Evolutionary conservation across 1,140 invertebrate species (phyloP).

Genomic region (Goniozus legneri): DNA sequence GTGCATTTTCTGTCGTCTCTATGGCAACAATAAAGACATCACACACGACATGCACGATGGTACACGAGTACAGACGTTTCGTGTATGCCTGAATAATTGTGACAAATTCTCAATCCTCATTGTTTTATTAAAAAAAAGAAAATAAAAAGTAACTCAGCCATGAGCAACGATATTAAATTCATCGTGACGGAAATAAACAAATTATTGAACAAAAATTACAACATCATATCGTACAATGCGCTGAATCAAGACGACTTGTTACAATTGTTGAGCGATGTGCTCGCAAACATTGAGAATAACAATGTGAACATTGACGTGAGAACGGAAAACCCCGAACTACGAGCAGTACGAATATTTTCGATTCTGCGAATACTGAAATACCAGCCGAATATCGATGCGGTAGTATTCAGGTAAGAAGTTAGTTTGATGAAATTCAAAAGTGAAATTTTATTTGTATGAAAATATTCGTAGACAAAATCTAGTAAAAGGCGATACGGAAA

Average conservation of each 20-base stretch:
- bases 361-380: slow-evolving; percentile 67
- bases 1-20: no score
- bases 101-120: no score
- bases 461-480: slow-evolving; percentile 72
- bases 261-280: slow-evolving; percentile 69
- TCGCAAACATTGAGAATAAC: slow-evolving; percentile 66
- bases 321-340: slow-evolving; percentile 63
- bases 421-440: slow-evolving; percentile 11
- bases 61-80: no score
- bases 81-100: no score
- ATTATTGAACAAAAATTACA: slow-evolving; percentile 72
- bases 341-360: slow-evolving; percentile 62
- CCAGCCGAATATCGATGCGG: slow-evolving; percentile 59
- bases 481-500: slow-evolving; percentile 69
- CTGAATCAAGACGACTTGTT: slow-evolving; percentile 70
- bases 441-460: slow-evolving; percentile 1
- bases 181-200: slow-evolving; percentile 76
- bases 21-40: no score
- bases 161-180: slow-evolving; percentile 76
- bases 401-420: slow-evolving; percentile 35
- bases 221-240: slow-evolving; percentile 83
- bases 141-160: slow-evolving; percentile 26
- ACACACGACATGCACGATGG: no score
- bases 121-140: no score
- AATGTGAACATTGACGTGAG: slow-evolving; percentile 59